Evolutionary conservation across 2,113 vertebrate genomes (phyloP).

Genomic region (Cinclus cinclus): DNA sequence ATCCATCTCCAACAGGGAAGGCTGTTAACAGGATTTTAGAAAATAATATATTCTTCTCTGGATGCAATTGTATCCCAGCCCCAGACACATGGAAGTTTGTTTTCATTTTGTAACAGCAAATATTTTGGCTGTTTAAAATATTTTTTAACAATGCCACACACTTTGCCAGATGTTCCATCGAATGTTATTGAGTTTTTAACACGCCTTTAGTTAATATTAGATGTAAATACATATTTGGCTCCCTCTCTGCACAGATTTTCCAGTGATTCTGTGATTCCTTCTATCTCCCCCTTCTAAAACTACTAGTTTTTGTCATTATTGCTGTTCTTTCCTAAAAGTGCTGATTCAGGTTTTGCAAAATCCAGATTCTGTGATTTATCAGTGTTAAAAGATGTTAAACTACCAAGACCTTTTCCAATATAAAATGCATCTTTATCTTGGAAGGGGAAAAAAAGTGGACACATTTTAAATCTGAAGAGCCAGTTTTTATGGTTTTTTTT

Average conservation of each 20-base stretch:
- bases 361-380: not conserved
- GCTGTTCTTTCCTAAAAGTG: not conserved
- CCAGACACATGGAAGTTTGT: not conserved
- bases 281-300: not conserved
- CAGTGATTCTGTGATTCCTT: not conserved
- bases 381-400: not conserved
- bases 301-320: not conserved
- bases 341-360: not conserved
- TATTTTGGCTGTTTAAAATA: not conserved
- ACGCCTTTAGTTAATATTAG: not conserved
- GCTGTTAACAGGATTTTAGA: not conserved
- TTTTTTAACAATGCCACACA: not conserved
- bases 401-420: not conserved
- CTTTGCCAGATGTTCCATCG: slow-evolving; percentile 19
- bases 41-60: not conserved
- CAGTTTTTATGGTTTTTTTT: not conserved
- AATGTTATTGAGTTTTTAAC: not conserved
- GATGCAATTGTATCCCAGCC: not conserved
- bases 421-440: not conserved
- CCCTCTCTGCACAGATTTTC: not conserved
- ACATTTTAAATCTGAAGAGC: not conserved
- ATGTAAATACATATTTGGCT: not conserved
- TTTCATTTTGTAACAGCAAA: not conserved
- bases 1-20: not conserved
- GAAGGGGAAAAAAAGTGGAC: not conserved